Evolutionary conservation across 1,140 invertebrate genomes (phyloP), one percentile per base, ranked within the genome.

Genomic region (Acromyrmex heyeri): DNA sequence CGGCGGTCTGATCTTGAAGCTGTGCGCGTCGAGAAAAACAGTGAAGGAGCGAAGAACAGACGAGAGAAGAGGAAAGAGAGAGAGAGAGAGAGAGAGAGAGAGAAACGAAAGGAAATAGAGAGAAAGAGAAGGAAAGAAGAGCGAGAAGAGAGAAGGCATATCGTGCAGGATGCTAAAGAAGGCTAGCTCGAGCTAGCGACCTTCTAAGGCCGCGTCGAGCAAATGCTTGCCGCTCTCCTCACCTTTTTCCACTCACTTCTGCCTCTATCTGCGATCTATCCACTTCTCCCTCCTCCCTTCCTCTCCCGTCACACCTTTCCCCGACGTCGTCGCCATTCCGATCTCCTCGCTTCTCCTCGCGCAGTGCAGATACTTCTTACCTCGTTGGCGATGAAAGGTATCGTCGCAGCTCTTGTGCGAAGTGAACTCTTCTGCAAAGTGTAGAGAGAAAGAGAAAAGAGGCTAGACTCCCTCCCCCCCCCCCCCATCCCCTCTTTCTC

Each of bases 141-240:
- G 53, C 24, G 61, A 62, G 50, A 50, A 77, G 59, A 81, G 55
- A 77, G 27, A 50, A 27, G 44, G 73, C 50, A 75, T 44, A 21
- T 7, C 50, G 50, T 77, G 86, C 90, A 91, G 87, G 91, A 92
- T 91, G 91, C 92, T 92, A 89, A 91, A 92, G 91, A 92, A 93
- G 91, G 91, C 89, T 92, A 88, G 91, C 90, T 72, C 86, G 86
- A 91, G 91, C 91, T 92, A 93, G 92, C 92, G 92, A 93, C 92
- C 92, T 93, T 93, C 92, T 93, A 93, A 93, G 92, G 92, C 92
- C 92, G 92, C 90, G 92, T 86, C 87, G 88, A 91, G 86, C 86
- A 86, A 89, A 88, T 69, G 90, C 88, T 90, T 86, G 90, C 91
- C 87, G 73, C 83, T 86, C 87, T 87, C 86, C 85, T 89, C 86